Base-by-base conservation (phyloP, 92 coral and sea anemone genomes). In the Siderastrea siderea region DNA sequence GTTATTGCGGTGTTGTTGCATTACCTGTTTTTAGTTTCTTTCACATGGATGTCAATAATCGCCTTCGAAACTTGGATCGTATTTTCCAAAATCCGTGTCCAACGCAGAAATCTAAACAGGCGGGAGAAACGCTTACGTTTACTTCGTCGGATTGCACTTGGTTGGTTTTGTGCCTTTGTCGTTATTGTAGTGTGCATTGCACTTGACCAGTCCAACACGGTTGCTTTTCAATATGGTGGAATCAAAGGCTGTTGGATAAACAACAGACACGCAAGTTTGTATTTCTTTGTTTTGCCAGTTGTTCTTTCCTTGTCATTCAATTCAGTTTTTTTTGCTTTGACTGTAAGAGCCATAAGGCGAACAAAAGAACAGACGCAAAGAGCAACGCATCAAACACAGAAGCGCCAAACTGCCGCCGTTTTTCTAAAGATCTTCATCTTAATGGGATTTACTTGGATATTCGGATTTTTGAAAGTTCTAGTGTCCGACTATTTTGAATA, bases 361-460 rank as follows among this genome's bases (percentile, higher is more conserved):
- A 80, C 86, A 44, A 77, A 17, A 19, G 64, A 90, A 60, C 85
- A 83, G 48, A 1, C 94, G 65, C 50, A 78, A 62, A 63, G 83
- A 49, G 92, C 85, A 26, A 26, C 38, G 38, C 38, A 26, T 26
- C 38, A 26, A 50, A 15, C 68, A 15, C 79, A 80, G 7, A 47
- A 88, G 54, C 50, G 71, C 68, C 73, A 66, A 60, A 61, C 69
- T 26, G 49, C 77, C 68, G 43, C 76, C 64, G 86, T 94, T 6
- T 94, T 86, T 69, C 64, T 90, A 7, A 94, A 92, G 78, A 77
- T 94, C 15, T 84, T 94, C 47, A 80, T 88, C 10, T 90, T 94
- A 38, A 92, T 90, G 95, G 95, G 97, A 2, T 94, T 94, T 53
- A 79, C 94, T 47, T 94, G 97, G 95, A 68, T 90, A 5, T 85